Percentiles rank a stretch among this genome's conserved stretches.
Conservation (phyloP, 92 coral and sea anemone species). For the Phymanthus crucifer region DNA sequence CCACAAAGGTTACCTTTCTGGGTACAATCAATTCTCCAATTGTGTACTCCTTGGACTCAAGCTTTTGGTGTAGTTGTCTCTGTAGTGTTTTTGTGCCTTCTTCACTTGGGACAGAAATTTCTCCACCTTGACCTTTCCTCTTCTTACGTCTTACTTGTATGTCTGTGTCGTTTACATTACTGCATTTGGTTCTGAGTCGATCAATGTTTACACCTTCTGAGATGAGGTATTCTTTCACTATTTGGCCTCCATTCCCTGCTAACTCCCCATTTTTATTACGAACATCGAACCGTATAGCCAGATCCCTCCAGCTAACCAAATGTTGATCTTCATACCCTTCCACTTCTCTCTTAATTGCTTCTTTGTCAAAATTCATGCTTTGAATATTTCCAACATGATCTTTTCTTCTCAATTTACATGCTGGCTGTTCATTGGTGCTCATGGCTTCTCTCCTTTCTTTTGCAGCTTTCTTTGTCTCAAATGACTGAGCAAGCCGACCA, state of each 20-base stretch:
- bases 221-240: constrained; percentile 48
- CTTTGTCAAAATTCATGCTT: constrained; percentile 31
- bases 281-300: constrained; percentile 41
- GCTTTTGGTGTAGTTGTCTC: constrained; percentile 32
- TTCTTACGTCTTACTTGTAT: constrained; percentile 44
- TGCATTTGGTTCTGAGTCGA: constrained; percentile 26
- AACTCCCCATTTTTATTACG: constrained; percentile 32
- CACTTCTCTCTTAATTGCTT: constrained; percentile 47
- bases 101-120: constrained; percentile 50
- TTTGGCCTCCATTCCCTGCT: constrained; percentile 61
- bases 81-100: constrained; percentile 18
- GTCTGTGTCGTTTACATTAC: not conserved
- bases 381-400: constrained; percentile 45
- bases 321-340: constrained; percentile 40
- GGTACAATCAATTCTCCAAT: constrained; percentile 62
- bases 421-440: not conserved
- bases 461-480: constrained; percentile 52
- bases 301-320: constrained; percentile 34
- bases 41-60: constrained; percentile 41
- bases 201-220: constrained; percentile 33
- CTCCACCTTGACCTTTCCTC: constrained; percentile 53
- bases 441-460: constrained; percentile 19
- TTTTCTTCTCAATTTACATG: constrained; percentile 13
- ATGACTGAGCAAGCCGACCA: constrained; percentile 38
- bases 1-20: constrained; percentile 34